A percentile compares a stretch with the other conserved stretches of the same genome.
Evolutionary conservation across 2,888 invertebrate genomes (phyloP).

Genomic region (Gonocerus acuteangulatus): DNA sequence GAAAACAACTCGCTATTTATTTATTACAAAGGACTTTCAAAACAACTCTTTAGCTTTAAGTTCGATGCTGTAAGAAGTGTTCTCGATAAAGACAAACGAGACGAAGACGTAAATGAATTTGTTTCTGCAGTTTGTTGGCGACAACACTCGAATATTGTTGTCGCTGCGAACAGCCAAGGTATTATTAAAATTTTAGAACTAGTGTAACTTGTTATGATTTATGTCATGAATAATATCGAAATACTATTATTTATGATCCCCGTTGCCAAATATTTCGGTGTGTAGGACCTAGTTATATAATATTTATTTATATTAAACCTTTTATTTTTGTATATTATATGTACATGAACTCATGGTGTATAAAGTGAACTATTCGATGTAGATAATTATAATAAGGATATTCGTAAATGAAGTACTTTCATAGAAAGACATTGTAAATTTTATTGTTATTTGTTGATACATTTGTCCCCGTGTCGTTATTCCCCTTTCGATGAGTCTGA

Average conservation of each 20-base stretch:
- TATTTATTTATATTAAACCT: slow-evolving; percentile 22
- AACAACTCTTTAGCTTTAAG: slow-evolving; percentile 76
- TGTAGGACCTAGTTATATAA: slow-evolving; percentile 8
- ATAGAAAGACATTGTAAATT: no score
- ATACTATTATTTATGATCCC: slow-evolving; percentile 5
- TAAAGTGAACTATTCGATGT: not conserved
- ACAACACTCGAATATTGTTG: slow-evolving; percentile 71
- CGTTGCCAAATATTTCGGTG: slow-evolving; percentile 16
- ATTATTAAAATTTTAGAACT: slow-evolving; percentile 81
- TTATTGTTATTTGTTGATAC: no score
- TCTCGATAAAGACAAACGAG: slow-evolving; percentile 64
- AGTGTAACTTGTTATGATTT: slow-evolving; percentile 26
- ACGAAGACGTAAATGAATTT: slow-evolving; percentile 84
- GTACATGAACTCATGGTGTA: slow-evolving; percentile 6
- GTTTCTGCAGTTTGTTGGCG: slow-evolving; percentile 94
- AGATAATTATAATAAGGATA: not conserved
- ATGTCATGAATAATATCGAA: slow-evolving; percentile 7
- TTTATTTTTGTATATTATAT: slow-evolving; percentile 19
- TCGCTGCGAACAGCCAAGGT: slow-evolving; percentile 91
- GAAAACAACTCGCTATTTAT: slow-evolving; percentile 89
- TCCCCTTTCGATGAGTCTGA: no score
- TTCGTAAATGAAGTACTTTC: no score
- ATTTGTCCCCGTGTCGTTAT: no score
- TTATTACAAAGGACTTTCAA: slow-evolving; percentile 82
- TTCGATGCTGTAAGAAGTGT: slow-evolving; percentile 77